Percentiles rank a stretch among this genome's conserved stretches.
These are phyloP conservation scores for Siderastrea radians DNA, from an alignment of 92 coral and sea anemone genomes.

Conservation along the genomic window DNA sequence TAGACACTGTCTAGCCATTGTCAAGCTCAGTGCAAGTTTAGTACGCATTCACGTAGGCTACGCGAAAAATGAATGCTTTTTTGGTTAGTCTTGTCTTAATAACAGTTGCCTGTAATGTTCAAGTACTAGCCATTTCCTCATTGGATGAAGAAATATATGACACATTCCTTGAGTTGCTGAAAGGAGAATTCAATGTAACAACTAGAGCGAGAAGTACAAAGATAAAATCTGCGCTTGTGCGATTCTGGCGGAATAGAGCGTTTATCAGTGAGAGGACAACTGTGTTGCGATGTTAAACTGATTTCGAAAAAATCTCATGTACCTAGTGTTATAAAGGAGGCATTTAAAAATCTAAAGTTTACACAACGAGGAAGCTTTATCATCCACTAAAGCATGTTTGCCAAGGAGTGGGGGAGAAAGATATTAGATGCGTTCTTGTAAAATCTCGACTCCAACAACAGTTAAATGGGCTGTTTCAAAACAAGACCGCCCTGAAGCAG, in stretches of 20 bases:
- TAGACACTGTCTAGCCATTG: too few species aligned
- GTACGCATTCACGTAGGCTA: too few species aligned
- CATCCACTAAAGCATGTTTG: not conserved
- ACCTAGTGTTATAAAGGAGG: not conserved
- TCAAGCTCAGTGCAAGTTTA: too few species aligned
- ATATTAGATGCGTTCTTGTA: not conserved
- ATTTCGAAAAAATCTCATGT: not conserved
- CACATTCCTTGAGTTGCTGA: conserved; percentile 51
- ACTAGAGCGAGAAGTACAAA: conserved; percentile 13
- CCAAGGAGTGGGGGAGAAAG: not conserved
- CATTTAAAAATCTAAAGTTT: not conserved
- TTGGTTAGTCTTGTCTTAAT: too few species aligned
- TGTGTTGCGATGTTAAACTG: not conserved
- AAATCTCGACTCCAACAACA: conserved; percentile 3
- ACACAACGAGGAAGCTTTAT: not conserved
- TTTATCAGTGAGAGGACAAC: conserved; percentile 15
- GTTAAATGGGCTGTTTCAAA: conserved; percentile 12
- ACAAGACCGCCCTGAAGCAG: conserved; percentile 29
- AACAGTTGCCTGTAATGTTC: not conserved
- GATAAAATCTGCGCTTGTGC: conserved; percentile 48
- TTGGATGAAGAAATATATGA: conserved; percentile 47
- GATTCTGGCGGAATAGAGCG: conserved; percentile 32
- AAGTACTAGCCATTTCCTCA: conserved; percentile 29
- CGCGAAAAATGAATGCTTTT: too few species aligned
- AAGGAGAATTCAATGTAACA: conserved; percentile 51